A percentile compares a stretch with the other conserved stretches of the same genome.
Evolutionary conservation across 2,888 invertebrate species (phyloP).

Genomic region (Drosophila affinis): DNA sequence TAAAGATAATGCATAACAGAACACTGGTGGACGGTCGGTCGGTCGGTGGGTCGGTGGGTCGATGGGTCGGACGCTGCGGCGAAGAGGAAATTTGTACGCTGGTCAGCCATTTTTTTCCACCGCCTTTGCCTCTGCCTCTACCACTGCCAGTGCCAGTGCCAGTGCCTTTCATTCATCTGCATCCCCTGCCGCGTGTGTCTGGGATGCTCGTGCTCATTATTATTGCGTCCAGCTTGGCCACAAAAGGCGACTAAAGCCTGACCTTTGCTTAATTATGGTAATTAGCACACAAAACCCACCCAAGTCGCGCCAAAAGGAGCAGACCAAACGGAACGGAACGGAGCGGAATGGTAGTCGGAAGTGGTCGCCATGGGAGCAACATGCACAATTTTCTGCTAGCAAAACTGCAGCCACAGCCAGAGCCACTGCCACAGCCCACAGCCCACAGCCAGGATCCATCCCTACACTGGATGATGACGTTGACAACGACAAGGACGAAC

Average conservation of each 20-base stretch:
- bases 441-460: not conserved
- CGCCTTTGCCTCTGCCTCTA: not conserved
- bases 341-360: constrained; percentile 7
- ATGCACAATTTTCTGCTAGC: constrained; percentile 43
- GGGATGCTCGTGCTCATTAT: constrained; percentile 60
- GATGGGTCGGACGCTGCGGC: not conserved
- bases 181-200: not conserved
- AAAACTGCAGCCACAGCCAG: constrained; percentile 17
- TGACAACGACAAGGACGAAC: constrained; percentile 48
- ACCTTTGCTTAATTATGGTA: constrained; percentile 80
- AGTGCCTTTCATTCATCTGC: too few relatives aligned
- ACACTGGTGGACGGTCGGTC: constrained; percentile 12
- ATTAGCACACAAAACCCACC: constrained; percentile 61
- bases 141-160: too few relatives aligned
- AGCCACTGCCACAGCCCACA: not conserved
- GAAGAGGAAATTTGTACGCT: constrained; percentile 44
- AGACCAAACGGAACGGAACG: constrained; percentile 62
- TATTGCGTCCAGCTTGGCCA: constrained; percentile 69
- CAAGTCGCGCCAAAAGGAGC: constrained; percentile 32
- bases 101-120: constrained; percentile 64
- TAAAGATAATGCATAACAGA: constrained; percentile 65
- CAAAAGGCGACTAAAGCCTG: constrained; percentile 78
- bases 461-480: constrained; percentile 29
- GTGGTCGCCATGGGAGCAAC: constrained; percentile 16
- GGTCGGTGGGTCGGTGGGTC: not conserved